Percentiles rank a stretch among this genome's conserved stretches.
phyloP scores from a whole-genome alignment of 2,888 invertebrate species.

The Brenthis daphne region DNA sequence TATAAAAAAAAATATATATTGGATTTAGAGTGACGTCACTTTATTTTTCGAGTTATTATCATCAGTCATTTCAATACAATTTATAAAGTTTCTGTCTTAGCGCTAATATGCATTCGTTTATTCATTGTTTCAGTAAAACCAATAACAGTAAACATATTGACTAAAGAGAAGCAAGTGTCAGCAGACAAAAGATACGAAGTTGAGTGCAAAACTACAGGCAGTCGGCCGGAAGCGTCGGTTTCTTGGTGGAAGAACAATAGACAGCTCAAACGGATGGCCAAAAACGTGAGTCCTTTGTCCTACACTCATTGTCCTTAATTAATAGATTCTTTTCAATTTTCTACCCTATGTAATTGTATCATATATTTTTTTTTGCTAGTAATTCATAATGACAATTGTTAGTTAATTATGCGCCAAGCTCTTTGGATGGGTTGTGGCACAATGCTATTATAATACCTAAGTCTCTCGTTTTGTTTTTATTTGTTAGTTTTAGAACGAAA shows the following conservation, averaged over 20 bases:
- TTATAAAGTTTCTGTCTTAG: too few relatives aligned
- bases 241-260: constrained; percentile 95
- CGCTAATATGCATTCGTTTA: background rate
- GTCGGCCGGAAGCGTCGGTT: constrained; percentile 91
- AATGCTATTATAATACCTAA: too few relatives aligned
- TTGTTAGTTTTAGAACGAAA: too few relatives aligned
- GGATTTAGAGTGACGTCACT: too few relatives aligned
- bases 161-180: constrained; percentile 91
- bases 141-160: constrained; percentile 90
- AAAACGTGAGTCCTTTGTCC: constrained; percentile 84
- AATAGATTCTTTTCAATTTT: constrained; percentile 61
- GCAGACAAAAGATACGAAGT: constrained; percentile 93
- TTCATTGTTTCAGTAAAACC: constrained; percentile 88
- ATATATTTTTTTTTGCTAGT: constrained; percentile 18
- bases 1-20: too few relatives aligned
- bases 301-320: constrained; percentile 58
- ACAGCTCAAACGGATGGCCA: constrained; percentile 89
- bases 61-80: too few relatives aligned
- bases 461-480: too few relatives aligned
- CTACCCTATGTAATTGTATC: constrained; percentile 26
- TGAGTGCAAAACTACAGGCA: constrained; percentile 93
- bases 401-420: constrained; percentile 18
- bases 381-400: constrained; percentile 3
- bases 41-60: too few relatives aligned
- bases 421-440: constrained; percentile 11